Evolutionary conservation across 1,140 invertebrate species (phyloP).

Genomic region (Zaprionus africanus): DNA sequence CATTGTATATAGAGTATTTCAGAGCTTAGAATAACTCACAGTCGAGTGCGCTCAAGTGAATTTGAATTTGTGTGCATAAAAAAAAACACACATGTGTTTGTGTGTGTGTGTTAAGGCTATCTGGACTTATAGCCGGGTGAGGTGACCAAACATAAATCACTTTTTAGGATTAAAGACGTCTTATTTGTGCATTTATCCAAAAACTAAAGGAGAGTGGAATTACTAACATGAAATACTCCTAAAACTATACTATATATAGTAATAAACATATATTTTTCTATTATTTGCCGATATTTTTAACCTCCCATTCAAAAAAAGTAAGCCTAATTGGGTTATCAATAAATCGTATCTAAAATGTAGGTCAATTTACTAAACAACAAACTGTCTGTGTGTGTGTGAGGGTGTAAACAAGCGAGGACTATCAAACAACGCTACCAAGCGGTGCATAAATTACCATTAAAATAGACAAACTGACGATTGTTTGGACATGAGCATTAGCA

Average conservation of each 20-base stretch:
- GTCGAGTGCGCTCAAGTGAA: slow-evolving; percentile 11
- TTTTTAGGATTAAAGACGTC: background rate
- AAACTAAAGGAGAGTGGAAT: background rate
- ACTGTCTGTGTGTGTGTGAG: slow-evolving; percentile 4
- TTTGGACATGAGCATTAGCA: slow-evolving; percentile 44
- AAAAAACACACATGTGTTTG: background rate
- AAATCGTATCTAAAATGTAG: slow-evolving; percentile 58
- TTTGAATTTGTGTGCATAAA: slow-evolving; percentile 8
- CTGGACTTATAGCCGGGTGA: background rate
- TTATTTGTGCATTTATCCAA: slow-evolving; percentile 18
- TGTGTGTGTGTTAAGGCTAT: slow-evolving; percentile 5
- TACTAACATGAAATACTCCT: background rate
- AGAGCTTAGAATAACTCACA: slow-evolving; percentile 3
- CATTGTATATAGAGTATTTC: slow-evolving; percentile 6
- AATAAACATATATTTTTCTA: slow-evolving; percentile 41
- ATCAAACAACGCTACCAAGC: slow-evolving; percentile 41
- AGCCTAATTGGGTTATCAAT: slow-evolving; percentile 66
- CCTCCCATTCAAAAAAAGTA: slow-evolving; percentile 21
- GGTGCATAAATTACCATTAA: slow-evolving; percentile 47
- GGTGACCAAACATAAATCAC: slow-evolving; percentile 10
- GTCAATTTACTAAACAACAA: slow-evolving; percentile 42
- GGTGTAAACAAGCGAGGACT: slow-evolving; percentile 21
- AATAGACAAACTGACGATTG: slow-evolving; percentile 37
- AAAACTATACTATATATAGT: background rate
- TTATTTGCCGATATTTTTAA: slow-evolving; percentile 1